Percentiles rank a stretch among this genome's conserved stretches.
These are phyloP conservation scores for Plusia festucae DNA, from an alignment of 2,888 invertebrate genomes.

Conservation along the genomic window DNA sequence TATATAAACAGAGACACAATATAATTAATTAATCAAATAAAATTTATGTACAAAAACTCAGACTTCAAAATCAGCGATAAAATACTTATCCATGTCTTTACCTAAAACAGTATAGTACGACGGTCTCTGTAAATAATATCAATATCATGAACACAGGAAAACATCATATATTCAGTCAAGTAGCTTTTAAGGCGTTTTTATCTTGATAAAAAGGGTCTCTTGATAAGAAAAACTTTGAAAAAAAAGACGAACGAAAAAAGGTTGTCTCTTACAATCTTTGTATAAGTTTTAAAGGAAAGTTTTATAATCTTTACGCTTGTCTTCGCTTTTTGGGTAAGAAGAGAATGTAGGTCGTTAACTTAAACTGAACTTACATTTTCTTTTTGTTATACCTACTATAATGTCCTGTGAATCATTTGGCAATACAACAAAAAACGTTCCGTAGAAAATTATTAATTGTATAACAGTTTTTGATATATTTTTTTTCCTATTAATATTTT, in stretches of 20 bases:
- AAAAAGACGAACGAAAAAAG: conserved; percentile 25
- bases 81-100: not conserved
- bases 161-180: conserved; percentile 7
- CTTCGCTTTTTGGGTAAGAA: conserved; percentile 7
- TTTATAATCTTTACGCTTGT: conserved; percentile 35
- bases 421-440: too few relatives aligned
- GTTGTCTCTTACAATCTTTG: conserved; percentile 15
- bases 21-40: too few relatives aligned
- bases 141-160: not conserved
- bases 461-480: too few relatives aligned
- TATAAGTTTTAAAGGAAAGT: conserved; percentile 22
- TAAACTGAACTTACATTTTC: too few relatives aligned
- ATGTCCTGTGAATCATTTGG: too few relatives aligned
- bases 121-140: not conserved
- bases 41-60: not conserved
- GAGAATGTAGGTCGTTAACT: not conserved
- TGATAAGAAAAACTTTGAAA: conserved; percentile 29
- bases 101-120: not conserved
- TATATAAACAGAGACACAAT: too few relatives aligned
- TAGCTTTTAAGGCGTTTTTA: conserved; percentile 25
- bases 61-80: not conserved
- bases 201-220: conserved; percentile 37
- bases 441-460: too few relatives aligned
- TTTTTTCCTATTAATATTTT: too few relatives aligned
- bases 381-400: too few relatives aligned